These are phyloP conservation scores for Thalassaphorura encarpata DNA, from an alignment of 1,140 invertebrate species.

Conservation along the genomic window DNA sequence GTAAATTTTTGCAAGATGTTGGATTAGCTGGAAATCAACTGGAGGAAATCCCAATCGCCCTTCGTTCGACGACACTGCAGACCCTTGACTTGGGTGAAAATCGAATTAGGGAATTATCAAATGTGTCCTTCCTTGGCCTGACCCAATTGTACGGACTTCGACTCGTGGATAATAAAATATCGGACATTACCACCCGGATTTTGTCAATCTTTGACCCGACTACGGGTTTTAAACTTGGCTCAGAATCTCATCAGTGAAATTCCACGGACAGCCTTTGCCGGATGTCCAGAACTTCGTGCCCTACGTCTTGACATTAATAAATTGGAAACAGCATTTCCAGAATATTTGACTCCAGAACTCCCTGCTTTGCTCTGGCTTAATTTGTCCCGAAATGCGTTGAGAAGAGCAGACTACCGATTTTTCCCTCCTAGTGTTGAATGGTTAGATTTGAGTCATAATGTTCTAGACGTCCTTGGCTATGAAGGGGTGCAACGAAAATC, in stretches of 20 bases:
- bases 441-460: constrained; percentile 80
- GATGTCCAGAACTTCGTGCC: constrained; percentile 69
- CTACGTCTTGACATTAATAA: constrained; percentile 80
- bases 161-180: constrained; percentile 75
- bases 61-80: constrained; percentile 38
- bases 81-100: constrained; percentile 49
- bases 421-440: constrained; percentile 79
- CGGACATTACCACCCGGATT: constrained; percentile 69
- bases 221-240: constrained; percentile 78
- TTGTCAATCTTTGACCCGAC: constrained; percentile 66
- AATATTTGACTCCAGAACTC: constrained; percentile 68
- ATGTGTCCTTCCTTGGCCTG: constrained; percentile 67
- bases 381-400: constrained; percentile 77
- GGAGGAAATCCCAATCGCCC: constrained; percentile 62
- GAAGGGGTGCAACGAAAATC: constrained; percentile 31
- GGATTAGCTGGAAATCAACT: constrained; percentile 75
- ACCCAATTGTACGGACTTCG: constrained; percentile 70
- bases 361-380: constrained; percentile 82
- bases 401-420: constrained; percentile 82
- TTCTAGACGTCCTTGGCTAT: constrained; percentile 69
- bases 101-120: constrained; percentile 67
- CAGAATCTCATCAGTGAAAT: constrained; percentile 71
- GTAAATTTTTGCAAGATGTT: constrained; percentile 59
- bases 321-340: constrained; percentile 63
- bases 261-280: constrained; percentile 69